Percentiles rank a stretch among this genome's conserved stretches.
Conservation (phyloP, 2,888 invertebrate genomes). For the Epirrita christyi region DNA sequence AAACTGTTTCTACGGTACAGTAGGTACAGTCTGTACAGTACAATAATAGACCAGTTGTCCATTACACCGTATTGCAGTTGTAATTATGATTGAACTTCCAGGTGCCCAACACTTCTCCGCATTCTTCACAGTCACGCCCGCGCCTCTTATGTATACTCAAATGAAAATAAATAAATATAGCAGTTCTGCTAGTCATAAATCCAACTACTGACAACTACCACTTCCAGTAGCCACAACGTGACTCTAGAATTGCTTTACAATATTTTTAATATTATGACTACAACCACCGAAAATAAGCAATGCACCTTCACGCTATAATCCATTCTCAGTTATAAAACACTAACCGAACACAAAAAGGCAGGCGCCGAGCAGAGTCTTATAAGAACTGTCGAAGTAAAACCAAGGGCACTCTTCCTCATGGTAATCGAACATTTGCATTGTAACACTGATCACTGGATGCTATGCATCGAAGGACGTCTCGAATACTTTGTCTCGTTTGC, state of each 20-base stretch:
- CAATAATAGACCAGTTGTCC: too few relatives aligned
- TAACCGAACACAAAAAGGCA: slow-evolving; percentile 82
- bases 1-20: too few relatives aligned
- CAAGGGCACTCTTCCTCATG: slow-evolving; percentile 80
- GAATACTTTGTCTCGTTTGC: slow-evolving; percentile 41
- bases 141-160: too few relatives aligned
- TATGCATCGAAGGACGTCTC: slow-evolving; percentile 58
- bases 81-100: too few relatives aligned
- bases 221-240: background rate
- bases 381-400: slow-evolving; percentile 83
- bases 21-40: too few relatives aligned
- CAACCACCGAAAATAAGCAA: background rate
- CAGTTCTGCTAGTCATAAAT: background rate
- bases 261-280: background rate
- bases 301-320: background rate
- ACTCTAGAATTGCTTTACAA: background rate
- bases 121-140: too few relatives aligned
- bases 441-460: slow-evolving; percentile 47
- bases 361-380: slow-evolving; percentile 79
- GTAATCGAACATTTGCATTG: slow-evolving; percentile 60
- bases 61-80: too few relatives aligned
- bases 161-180: background rate
- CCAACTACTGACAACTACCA: too few relatives aligned
- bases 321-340: slow-evolving; percentile 41
- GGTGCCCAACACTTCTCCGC: too few relatives aligned